phyloP scores from a whole-genome alignment of 2,797 vertebrate species.

The Numenius phaeopus region DNA sequence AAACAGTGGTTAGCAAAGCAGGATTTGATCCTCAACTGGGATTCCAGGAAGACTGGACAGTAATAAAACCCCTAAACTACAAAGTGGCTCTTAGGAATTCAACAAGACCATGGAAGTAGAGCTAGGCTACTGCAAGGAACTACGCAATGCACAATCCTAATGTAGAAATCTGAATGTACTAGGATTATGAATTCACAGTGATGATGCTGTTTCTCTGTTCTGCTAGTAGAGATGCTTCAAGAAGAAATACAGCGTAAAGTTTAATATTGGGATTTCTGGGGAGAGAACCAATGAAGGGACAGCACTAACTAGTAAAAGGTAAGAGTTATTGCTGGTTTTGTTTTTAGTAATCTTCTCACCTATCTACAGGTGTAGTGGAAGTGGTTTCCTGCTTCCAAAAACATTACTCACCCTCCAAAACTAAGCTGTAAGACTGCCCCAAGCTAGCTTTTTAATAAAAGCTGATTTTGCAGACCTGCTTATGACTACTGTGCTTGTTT shows the following conservation, averaged over 20 bases:
- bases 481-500: neutral
- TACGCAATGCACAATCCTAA: neutral
- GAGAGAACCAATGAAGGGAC: neutral
- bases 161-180: neutral
- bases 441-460: neutral
- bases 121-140: neutral
- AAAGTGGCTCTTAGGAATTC: neutral
- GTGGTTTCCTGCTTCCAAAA: neutral
- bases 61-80: neutral
- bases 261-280: neutral
- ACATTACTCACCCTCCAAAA: neutral
- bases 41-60: neutral
- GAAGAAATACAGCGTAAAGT: neutral
- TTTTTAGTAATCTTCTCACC: neutral
- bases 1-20: neutral
- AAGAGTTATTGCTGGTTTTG: neutral
- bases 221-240: neutral
- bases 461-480: neutral
- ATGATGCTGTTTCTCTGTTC: neutral
- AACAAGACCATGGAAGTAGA: neutral
- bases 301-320: neutral
- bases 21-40: neutral
- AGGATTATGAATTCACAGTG: neutral
- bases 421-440: neutral
- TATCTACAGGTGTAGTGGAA: neutral